Evolutionary conservation across 2,797 vertebrate species (phyloP), one percentile per base, ranked within the genome.

Genomic region (Lates japonicus): DNA sequence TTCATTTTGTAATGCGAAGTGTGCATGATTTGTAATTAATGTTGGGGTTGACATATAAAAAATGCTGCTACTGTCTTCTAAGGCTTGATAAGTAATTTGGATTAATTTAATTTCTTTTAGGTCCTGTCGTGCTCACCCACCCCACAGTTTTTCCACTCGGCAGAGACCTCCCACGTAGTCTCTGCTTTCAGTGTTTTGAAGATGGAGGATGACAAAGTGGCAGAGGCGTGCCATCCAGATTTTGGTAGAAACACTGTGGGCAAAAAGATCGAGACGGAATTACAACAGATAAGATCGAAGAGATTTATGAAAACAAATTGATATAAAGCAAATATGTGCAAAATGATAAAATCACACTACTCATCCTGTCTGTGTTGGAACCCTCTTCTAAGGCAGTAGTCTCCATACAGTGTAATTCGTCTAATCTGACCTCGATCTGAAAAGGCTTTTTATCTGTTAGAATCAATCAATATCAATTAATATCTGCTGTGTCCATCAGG

Each of bases 141-240:
- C 98, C 98, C 91, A 98, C 97, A 89, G 97, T n/a, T 98, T 42
- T 99, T 99, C 95, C 98, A 99, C 95, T 99, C 98, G 60, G 96
- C 97, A 71, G 98, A 99, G 94, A 99, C 98, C 0, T 99, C n/a
- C n/a, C n/a, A 99, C 57, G 98, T n/a, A 99, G 94, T 99, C 98
- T 87, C 96, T 99, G 74, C 96, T n/a, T 99, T 78, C 98, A 99
- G 95, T 99, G 98, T n/a, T 96, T 95, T 99, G 88, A 98, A 98
- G 95, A 99, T 99, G 98, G 98, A 99, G 92, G 98, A 99, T 57
- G 98, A 99, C 92, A 99, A 99, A 84, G 98, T 99, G 90, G 97
- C 98, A 0, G 98, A 99, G 91, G 98, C 98, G 78, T n/a, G 98
- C 98, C 77, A 99, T 99, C 88, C 98, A 99, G 91, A 99, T 99